Evolutionary conservation across 64 coral and sea anemone genomes (phyloP), one percentile per base, ranked within the genome.

Genomic region (Pachyseris speciosa): DNA sequence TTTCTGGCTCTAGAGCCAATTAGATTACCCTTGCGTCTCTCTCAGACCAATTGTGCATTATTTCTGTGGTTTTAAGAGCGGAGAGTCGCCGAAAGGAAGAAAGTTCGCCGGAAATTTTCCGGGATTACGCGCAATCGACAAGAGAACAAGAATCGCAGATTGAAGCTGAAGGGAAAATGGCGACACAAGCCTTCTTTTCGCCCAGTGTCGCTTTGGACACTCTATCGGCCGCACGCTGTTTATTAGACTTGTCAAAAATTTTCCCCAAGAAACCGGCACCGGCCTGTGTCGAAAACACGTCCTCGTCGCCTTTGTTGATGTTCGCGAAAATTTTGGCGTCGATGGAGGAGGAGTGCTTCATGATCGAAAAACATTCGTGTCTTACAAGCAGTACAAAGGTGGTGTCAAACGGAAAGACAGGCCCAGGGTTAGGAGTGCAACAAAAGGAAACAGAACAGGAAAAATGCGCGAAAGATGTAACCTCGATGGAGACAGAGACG

Each of bases 171-270:
- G 16, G 69, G 22, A 36, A 60, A 17, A 89, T 89, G 86, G 50
- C 53, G 1, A 66, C 72, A 45, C 39, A 65, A 64, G 32, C 74
- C 24, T 89, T 76, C 26, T 74, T 48, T 66, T 77, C 86, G 15
- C 39, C 57, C 7, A 77, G 71, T 11, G 74, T 52, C 32, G 88
- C 88, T 17, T 32, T 92, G 34, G 89, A 92, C 26, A 84, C 89
- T 32, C 10, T 92, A 19, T 67, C 89, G 2, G 89, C 89, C 24
- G 89, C 89, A 15, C 31, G 89, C 1, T 92, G 89, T 75, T 75
- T 92, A 64, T 49, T 92, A 27, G 89, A 92, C 64, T 26, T 92
- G 65, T 92, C 89, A 30, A 90, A 90, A 80, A 73, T 83, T 84
- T 84, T 92, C 61, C 83, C 55, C 26, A 80, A 80, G 52, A 84